These are phyloP conservation scores for Lagopus muta DNA, from an alignment of 2,113 vertebrate species.

Conservation along the genomic window DNA sequence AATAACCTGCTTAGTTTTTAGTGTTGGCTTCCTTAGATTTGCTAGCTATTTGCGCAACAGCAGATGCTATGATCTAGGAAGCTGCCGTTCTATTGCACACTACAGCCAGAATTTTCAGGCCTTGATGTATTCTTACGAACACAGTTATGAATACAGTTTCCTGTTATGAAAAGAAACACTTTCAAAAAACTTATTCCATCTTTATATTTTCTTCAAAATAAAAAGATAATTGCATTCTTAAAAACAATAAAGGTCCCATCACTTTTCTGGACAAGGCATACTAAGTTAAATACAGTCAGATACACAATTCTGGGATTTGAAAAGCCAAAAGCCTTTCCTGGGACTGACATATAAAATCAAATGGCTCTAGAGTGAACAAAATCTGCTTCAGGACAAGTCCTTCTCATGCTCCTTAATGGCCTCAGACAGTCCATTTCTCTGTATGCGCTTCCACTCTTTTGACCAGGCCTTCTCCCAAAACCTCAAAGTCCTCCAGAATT, in stretches of 20 bases:
- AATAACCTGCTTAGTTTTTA: neutral
- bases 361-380: neutral
- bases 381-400: neutral
- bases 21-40: neutral
- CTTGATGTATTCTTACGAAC: neutral
- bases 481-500: conserved; percentile 89
- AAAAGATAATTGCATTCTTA: neutral
- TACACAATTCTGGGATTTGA: neutral
- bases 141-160: neutral
- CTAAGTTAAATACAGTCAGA: conserved; percentile 39
- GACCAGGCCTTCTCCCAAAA: conserved; percentile 91
- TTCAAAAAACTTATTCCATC: neutral
- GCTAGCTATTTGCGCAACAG: neutral
- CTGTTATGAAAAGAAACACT: neutral
- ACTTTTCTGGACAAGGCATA: neutral
- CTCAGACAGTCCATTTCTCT: conserved; percentile 91
- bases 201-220: conserved; percentile 35
- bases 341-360: neutral
- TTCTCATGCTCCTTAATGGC: neutral
- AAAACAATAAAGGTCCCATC: neutral
- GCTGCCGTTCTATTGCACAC: neutral
- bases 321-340: neutral
- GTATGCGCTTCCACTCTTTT: conserved; percentile 84
- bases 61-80: neutral
- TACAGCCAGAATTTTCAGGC: neutral